Percentiles rank a stretch among this genome's conserved stretches.
Conservation (phyloP, 2,113 vertebrate species). For the Hippocampus guttulatus region DNA sequence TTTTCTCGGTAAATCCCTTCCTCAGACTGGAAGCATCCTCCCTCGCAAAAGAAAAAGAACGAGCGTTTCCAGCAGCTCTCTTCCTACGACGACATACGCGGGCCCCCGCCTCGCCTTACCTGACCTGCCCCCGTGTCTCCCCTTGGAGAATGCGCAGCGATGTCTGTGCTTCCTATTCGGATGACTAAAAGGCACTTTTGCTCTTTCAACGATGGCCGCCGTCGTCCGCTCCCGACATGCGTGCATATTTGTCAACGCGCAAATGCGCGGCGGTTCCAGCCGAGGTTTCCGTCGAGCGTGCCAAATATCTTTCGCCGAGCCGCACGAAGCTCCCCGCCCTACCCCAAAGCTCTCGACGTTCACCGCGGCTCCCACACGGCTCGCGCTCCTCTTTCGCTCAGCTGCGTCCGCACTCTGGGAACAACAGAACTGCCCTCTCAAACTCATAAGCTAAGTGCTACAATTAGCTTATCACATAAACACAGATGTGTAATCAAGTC, state of each 20-base stretch:
- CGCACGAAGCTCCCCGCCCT: constrained; percentile 6
- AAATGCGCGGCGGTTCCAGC: constrained; percentile 30
- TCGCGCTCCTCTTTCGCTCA: constrained; percentile 40
- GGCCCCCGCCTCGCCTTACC: constrained; percentile 26
- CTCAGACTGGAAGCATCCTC: constrained; percentile 32
- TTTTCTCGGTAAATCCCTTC: constrained; percentile 43
- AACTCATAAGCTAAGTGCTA: constrained; percentile 46
- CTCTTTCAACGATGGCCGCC: constrained; percentile 47
- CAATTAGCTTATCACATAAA: constrained; percentile 58
- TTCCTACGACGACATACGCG: constrained; percentile 20
- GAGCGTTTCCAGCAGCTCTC: constrained; percentile 48
- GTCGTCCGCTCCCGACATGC: constrained; percentile 33
- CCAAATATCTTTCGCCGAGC: constrained; percentile 53
- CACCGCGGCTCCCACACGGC: constrained; percentile 58
- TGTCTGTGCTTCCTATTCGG: constrained; percentile 65
- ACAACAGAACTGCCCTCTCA: constrained; percentile 45
- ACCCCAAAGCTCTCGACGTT: constrained; percentile 38
- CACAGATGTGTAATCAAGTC: constrained; percentile 61
- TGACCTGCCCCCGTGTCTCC: constrained; percentile 21
- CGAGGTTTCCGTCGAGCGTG: constrained; percentile 55
- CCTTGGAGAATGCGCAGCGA: constrained; percentile 47
- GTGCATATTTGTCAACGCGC: constrained; percentile 12
- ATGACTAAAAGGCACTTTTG: constrained; percentile 61
- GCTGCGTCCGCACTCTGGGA: constrained; percentile 26
- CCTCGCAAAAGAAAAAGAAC: constrained; percentile 12